phyloP scores from a whole-genome alignment of 2,797 vertebrate species.

The Psittacula derbiana region DNA sequence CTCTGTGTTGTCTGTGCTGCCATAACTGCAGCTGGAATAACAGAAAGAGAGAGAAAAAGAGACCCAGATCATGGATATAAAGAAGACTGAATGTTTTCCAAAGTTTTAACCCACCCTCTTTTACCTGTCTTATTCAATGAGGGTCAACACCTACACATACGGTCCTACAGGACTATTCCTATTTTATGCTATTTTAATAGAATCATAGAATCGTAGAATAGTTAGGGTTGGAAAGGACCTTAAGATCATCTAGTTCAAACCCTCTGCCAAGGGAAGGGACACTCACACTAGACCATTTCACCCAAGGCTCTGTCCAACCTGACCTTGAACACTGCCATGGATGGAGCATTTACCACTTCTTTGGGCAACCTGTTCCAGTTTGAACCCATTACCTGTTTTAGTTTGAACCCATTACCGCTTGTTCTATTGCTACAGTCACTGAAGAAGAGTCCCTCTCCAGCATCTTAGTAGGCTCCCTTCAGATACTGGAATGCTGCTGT shows the following conservation, averaged over 20 bases:
- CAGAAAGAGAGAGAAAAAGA: not conserved
- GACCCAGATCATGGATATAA: not conserved
- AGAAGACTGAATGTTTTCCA: not conserved
- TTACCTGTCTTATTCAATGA: not conserved
- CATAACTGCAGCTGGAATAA: not conserved
- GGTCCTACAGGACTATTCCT: not conserved
- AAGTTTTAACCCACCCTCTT: not conserved
- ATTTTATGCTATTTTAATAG: not conserved
- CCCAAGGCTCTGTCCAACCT: too few relatives aligned
- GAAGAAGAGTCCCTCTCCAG: too few relatives aligned
- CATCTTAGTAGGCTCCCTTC: too few relatives aligned
- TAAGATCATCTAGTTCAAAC: not conserved
- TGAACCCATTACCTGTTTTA: too few relatives aligned
- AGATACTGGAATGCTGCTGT: too few relatives aligned
- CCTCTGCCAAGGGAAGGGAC: not conserved
- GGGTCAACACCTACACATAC: not conserved
- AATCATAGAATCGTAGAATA: not conserved
- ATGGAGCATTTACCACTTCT: too few relatives aligned
- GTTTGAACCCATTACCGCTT: too few relatives aligned
- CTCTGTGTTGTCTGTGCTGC: not conserved
- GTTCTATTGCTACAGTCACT: too few relatives aligned
- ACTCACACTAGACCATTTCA: too few relatives aligned
- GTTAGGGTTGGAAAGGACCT: not conserved
- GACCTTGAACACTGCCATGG: too few relatives aligned
- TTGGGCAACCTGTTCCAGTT: too few relatives aligned